Conservation (phyloP, 2,888 invertebrate species). For the Sarcophaga subvicina region DNA sequence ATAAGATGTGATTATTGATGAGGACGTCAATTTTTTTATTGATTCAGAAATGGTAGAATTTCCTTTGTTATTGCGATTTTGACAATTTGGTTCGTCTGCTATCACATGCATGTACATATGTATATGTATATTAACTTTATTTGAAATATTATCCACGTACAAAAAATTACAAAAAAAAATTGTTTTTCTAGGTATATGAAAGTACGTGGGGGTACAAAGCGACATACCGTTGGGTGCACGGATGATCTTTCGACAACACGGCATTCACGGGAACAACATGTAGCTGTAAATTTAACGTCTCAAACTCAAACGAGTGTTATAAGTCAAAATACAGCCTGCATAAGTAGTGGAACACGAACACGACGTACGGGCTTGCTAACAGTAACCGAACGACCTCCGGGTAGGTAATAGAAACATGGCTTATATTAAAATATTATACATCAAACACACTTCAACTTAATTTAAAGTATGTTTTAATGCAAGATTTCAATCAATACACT, state of each 20-base stretch:
- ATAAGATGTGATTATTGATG: too few relatives aligned
- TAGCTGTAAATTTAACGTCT: slow-evolving; percentile 49
- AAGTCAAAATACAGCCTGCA: slow-evolving; percentile 70
- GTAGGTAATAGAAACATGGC: slow-evolving; percentile 82
- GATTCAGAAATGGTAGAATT: too few relatives aligned
- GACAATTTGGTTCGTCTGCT: too few relatives aligned
- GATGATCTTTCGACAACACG: slow-evolving; percentile 84
- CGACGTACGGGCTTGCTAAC: slow-evolving; percentile 92
- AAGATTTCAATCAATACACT: background rate
- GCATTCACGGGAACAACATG: slow-evolving; percentile 69
- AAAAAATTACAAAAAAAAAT: background rate
- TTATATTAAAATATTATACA: background rate
- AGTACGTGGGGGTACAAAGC: slow-evolving; percentile 88
- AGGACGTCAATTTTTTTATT: background rate
- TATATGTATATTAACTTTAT: background rate
- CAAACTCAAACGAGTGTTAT: slow-evolving; percentile 66
- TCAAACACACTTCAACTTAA: slow-evolving; percentile 3
- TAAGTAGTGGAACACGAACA: slow-evolving; percentile 84
- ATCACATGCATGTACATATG: slow-evolving; percentile 74
- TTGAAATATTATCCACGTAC: too few relatives aligned
- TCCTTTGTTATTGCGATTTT: too few relatives aligned
- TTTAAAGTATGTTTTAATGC: slow-evolving; percentile 5
- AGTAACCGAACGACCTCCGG: slow-evolving; percentile 93
- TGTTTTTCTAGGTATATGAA: slow-evolving; percentile 86
- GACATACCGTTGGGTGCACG: slow-evolving; percentile 90